Base-by-base conservation (phyloP, 1,140 invertebrate genomes). In the Trialeurodes vaporariorum region DNA sequence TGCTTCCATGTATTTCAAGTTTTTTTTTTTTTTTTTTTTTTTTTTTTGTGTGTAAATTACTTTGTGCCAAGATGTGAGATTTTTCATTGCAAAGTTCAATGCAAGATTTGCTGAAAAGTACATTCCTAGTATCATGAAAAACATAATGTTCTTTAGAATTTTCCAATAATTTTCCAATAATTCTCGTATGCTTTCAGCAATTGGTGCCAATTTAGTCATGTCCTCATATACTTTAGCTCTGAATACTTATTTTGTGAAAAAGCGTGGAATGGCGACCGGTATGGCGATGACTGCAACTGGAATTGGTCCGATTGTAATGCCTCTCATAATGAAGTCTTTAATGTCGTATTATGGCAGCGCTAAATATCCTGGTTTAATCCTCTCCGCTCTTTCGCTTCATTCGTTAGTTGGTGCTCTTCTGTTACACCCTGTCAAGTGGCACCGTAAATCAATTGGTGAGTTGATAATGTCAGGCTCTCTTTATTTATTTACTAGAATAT, bases 271-370 rank as follows among this genome's bases (percentile, higher is more conserved):
- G 26, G 89, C 89, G 0, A 84, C 88, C 62, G 86, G 88, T 9
- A 74, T 87, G 1, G 82, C 87, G 0, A 84, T 88, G 77, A 86
- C 86, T 0, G 81, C 88, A 17, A 88, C 87, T 40, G 88, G 86
- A 23, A 71, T 90, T 1, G 88, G 89, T 5, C 87, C 89, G 71
- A 87, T 88, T 71, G 70, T 89, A 2, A 86, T 90, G 81, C 89
- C 89, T 0, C 83, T 86, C 67, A 74, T 91, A 27, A 71, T 74
- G 24, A 72, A 71, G 61, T 62, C 26, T 17, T 27, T 72, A 49
- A 73, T 86, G 70, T 72, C 78, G 1, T 69, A 75, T 27, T 86
- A 84, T 67, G 85, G 84, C n/a, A 49, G 34, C 17, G 86, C 83
- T 69, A 77, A 83, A 73, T 84, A 84, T 23, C 86, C 85, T 0